Conservation (phyloP, 1,140 invertebrate species). For the Elysia chlorotica region DNA sequence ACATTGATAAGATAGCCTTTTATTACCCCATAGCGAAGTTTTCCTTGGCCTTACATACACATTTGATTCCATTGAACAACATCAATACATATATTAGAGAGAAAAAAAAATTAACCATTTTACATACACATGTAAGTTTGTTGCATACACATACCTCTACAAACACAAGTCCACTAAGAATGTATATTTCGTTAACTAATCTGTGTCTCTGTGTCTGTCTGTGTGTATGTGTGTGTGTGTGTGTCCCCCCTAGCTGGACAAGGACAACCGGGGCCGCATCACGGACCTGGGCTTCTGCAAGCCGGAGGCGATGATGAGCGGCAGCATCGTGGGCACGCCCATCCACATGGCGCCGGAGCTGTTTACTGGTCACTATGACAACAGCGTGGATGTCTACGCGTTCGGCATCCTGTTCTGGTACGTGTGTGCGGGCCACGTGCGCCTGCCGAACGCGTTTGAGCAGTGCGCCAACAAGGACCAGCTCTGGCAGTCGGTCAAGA, state of each 20-base stretch:
- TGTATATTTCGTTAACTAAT: too few species aligned
- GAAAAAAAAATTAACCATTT: too few species aligned
- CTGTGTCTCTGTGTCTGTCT: too few species aligned
- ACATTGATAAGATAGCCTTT: too few species aligned
- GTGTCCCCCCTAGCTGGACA: conserved; percentile 70
- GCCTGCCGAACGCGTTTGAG: conserved; percentile 81
- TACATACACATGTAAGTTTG: too few species aligned
- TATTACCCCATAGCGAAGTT: too few species aligned
- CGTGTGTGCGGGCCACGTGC: conserved; percentile 81
- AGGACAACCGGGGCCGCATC: conserved; percentile 76
- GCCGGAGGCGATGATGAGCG: conserved; percentile 89
- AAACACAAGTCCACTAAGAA: too few species aligned
- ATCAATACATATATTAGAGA: too few species aligned
- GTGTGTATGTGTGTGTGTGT: conserved; percentile 6
- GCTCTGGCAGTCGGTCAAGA: conserved; percentile 81
- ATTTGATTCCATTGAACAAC: too few species aligned
- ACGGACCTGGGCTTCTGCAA: conserved; percentile 92
- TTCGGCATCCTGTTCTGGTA: conserved; percentile 94
- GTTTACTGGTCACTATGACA: conserved; percentile 77
- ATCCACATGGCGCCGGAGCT: conserved; percentile 93
- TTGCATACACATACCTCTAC: too few species aligned
- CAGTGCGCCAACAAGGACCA: conserved; percentile 88
- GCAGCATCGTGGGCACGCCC: conserved; percentile 74
- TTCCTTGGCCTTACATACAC: too few species aligned
- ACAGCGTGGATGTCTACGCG: conserved; percentile 86